Evolutionary conservation across 2,888 invertebrate species (phyloP), one percentile per base, ranked within the genome.

Genomic region (Plagodis dolabraria): DNA sequence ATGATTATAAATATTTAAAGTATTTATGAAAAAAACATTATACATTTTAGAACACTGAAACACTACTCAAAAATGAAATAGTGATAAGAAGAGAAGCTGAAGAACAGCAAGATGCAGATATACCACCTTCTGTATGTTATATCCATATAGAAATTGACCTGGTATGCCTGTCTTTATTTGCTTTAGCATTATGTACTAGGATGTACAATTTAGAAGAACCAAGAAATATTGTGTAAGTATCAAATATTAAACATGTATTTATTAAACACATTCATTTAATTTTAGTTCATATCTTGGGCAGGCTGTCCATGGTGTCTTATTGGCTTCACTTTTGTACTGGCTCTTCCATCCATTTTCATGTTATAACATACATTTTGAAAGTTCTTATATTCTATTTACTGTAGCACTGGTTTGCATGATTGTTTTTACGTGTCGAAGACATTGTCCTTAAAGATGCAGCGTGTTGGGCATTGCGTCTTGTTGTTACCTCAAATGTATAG

Each of bases 121-220:
- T 58, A 42, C 59, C 65, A 59, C 76, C 71, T 33, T 67, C 68
- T 58, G 77, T 84, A 51, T 61, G 80, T 47, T 85, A 85, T 63
- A 52, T 89, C 86, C 94, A 93, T 70, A 87, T 97, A 60, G 94
- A 96, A 83, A 87, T 98, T 62, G 97, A 98, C 87, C 76, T 97
- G 54, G 93, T 98, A 59, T 96, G 96, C 55, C 69, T 96, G 63
- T 71, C 93, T 47, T 88, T 99, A 57, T 95, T 98, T 80, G 60
- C 94, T 10, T 76, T 95, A 67, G 96, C 96, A 46, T 86, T 98
- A 55, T 83, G 93, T 22, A 97, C 98, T 34, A 94, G 99, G 70
- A 94, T 98, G 77, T 98, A 98, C 87, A 95, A 95, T 76, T 90
- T 99, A 47, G 96, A 96, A 68, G 95, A 97, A 79, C 99, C 99